These are phyloP conservation scores for Sinocyclocheilus rhinocerous DNA, from an alignment of 2,113 vertebrate species.

Conservation along the genomic window DNA sequence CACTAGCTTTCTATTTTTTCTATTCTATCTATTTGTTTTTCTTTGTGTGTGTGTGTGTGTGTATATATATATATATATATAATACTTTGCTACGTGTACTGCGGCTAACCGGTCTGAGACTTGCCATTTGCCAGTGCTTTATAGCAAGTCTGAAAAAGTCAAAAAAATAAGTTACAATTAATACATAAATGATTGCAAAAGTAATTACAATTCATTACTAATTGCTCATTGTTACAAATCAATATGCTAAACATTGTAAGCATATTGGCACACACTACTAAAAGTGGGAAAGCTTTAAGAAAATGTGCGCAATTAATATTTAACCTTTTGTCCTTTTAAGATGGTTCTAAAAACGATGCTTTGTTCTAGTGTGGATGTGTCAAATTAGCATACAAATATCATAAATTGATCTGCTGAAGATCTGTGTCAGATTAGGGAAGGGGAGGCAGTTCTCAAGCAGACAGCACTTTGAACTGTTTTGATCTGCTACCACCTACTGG, in stretches of 20 bases:
- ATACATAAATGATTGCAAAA: neutral
- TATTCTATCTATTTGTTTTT: no score
- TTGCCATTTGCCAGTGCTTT: no score
- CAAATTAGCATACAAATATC: neutral
- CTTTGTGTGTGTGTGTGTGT: no score
- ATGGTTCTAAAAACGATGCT: neutral
- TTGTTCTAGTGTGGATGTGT: neutral
- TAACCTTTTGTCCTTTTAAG: neutral
- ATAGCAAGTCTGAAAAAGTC: no score
- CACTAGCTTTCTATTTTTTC: no score
- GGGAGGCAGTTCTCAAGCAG: neutral
- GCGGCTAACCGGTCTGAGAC: no score
- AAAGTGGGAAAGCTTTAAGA: neutral
- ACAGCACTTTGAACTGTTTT: conserved; percentile 23
- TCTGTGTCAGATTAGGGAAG: no score
- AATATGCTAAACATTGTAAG: neutral
- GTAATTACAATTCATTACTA: neutral
- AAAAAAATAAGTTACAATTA: no score
- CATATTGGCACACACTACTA: neutral
- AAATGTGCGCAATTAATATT: neutral
- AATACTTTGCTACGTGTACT: no score
- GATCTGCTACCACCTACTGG: conserved; percentile 55
- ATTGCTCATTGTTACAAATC: neutral
- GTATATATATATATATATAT: no score
- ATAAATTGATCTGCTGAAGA: neutral